phyloP scores from a whole-genome alignment of 2,888 invertebrate species.

The Drosophila yooni region DNA sequence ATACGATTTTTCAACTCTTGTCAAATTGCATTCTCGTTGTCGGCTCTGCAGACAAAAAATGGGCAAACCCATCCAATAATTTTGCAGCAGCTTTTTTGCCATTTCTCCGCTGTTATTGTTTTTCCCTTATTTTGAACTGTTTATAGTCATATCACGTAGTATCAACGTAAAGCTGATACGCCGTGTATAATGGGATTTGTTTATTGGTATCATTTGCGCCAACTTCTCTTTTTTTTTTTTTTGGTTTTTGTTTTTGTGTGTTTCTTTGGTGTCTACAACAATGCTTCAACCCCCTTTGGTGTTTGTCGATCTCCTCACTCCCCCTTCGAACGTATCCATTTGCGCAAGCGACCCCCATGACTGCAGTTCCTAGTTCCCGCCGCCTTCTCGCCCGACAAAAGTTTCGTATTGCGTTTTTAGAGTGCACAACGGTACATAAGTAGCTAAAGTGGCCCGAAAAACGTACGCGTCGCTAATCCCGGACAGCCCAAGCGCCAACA shows the following conservation, averaged over 20 bases:
- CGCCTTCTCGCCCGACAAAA: slow-evolving; percentile 26
- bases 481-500: slow-evolving; percentile 48
- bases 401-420: slow-evolving; percentile 79
- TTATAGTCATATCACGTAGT: slow-evolving; percentile 83
- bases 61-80: neutral
- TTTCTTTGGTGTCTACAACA: slow-evolving; percentile 31
- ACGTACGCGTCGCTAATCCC: slow-evolving; percentile 69
- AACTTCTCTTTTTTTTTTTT: slow-evolving; percentile 35
- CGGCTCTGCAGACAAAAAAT: slow-evolving; percentile 6
- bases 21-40: slow-evolving; percentile 32
- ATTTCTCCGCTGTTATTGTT: slow-evolving; percentile 12
- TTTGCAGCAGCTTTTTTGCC: slow-evolving; percentile 13
- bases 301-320: neutral
- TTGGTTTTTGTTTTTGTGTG: neutral
- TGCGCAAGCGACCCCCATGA: slow-evolving; percentile 28
- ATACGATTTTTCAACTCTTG: slow-evolving; percentile 15
- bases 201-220: slow-evolving; percentile 84
- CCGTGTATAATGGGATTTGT: slow-evolving; percentile 84
- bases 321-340: slow-evolving; percentile 20
- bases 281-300: slow-evolving; percentile 7
- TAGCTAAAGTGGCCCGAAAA: slow-evolving; percentile 69
- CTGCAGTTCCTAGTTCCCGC: slow-evolving; percentile 33
- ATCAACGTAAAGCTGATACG: slow-evolving; percentile 83
- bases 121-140: slow-evolving; percentile 41
- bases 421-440: slow-evolving; percentile 71